phyloP scores from a whole-genome alignment of 2,888 invertebrate species.

The Glyphotaelius pellucidus region DNA sequence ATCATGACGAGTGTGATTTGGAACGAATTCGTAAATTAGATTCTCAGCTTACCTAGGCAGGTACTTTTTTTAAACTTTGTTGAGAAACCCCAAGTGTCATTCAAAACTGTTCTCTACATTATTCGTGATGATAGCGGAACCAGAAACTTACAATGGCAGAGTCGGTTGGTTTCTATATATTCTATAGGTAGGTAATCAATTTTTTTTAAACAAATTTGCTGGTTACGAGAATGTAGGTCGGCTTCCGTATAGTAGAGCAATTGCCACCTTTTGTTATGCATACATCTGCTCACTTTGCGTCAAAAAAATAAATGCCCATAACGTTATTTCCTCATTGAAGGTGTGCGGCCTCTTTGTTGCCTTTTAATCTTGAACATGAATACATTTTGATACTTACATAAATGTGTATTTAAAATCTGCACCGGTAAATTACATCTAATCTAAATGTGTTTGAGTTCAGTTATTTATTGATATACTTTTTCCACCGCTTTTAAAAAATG shows the following conservation, averaged over 20 bases:
- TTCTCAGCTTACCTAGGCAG: background rate
- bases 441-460: background rate
- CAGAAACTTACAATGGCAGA: background rate
- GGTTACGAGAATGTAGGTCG: background rate
- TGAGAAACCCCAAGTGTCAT: conserved; percentile 7
- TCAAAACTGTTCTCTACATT: background rate
- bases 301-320: background rate
- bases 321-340: background rate
- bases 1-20: conserved; percentile 18
- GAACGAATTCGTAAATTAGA: conserved; percentile 29
- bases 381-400: background rate
- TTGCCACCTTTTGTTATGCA: background rate
- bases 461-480: background rate
- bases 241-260: background rate
- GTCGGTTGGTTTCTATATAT: background rate
- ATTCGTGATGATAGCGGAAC: background rate
- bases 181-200: background rate
- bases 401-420: background rate
- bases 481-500: background rate
- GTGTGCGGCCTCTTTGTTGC: background rate
- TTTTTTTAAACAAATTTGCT: background rate
- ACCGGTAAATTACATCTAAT: background rate
- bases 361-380: background rate
- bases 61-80: background rate
- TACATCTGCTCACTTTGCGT: background rate